phyloP scores from a whole-genome alignment of 2,113 vertebrate genomes.

The Ranitomeya imitator region DNA sequence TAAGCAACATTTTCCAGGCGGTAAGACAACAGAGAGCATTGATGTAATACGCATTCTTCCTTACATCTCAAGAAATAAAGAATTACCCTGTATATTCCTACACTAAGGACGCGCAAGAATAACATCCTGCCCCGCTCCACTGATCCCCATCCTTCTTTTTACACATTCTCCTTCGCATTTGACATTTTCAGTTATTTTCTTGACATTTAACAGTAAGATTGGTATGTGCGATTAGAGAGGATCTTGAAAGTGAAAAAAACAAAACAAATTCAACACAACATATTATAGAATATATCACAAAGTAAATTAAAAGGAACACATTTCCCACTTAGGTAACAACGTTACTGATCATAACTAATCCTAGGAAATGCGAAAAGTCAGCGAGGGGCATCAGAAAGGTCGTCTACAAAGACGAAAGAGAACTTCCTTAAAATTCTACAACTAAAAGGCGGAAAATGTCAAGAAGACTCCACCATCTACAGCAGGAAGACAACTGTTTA shows the following conservation, averaged over 20 bases:
- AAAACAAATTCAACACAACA: background rate
- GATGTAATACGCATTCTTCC: background rate
- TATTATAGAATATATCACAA: background rate
- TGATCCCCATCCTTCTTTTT: background rate
- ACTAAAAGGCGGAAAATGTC: too few relatives aligned
- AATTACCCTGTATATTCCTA: conserved; percentile 18
- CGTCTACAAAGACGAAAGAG: background rate
- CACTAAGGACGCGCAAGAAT: conserved; percentile 1
- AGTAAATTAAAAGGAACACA: background rate
- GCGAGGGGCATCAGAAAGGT: background rate
- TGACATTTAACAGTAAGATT: conserved; percentile 46
- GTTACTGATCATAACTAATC: background rate
- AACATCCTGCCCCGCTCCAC: background rate
- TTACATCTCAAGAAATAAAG: background rate
- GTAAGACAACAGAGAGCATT: background rate
- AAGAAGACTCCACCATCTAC: too few relatives aligned
- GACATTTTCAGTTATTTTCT: conserved; percentile 40
- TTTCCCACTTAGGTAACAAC: background rate
- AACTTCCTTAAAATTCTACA: background rate
- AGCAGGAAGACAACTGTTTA: too few relatives aligned
- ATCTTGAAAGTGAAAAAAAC: background rate
- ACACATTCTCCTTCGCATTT: background rate
- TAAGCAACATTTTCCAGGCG: background rate
- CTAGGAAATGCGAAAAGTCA: background rate
- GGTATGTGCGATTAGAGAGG: background rate